Evolutionary conservation across 2,888 invertebrate genomes (phyloP).

Genomic region (Nephrocerus scutellatus): DNA sequence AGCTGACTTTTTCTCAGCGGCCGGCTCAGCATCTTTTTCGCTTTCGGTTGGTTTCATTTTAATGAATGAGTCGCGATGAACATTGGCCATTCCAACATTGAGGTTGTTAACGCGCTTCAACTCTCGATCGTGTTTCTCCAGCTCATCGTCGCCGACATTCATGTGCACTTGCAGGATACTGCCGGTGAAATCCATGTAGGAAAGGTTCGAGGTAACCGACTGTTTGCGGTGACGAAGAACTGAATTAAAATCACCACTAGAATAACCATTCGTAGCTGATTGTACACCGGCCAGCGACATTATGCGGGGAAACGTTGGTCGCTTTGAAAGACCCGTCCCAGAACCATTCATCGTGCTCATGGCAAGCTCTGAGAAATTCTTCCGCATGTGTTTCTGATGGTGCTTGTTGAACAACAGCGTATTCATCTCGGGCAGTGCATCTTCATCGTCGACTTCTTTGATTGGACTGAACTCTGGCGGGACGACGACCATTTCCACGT

Average conservation of each 20-base stretch:
- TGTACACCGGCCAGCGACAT: conserved; percentile 45
- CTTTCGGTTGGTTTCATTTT: conserved; percentile 42
- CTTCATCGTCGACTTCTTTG: conserved; percentile 57
- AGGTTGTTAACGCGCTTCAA: conserved; percentile 43
- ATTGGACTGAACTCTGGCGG: conserved; percentile 60
- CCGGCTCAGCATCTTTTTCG: conserved; percentile 33
- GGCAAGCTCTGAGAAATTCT: conserved; percentile 46
- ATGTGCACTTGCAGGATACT: conserved; percentile 65
- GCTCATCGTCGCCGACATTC: conserved; percentile 49
- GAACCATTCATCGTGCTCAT: conserved; percentile 44
- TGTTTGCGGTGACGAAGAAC: conserved; percentile 54
- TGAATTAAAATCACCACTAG: conserved; percentile 50
- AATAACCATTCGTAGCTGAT: conserved; percentile 37
- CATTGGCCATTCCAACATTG: conserved; percentile 36
- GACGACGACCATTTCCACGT: conserved; percentile 42
- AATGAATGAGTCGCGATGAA: conserved; percentile 43
- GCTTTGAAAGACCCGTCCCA: conserved; percentile 39
- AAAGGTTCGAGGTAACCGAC: conserved; percentile 65
- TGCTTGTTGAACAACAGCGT: conserved; percentile 42
- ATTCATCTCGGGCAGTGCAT: conserved; percentile 46
- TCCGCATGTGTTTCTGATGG: conserved; percentile 39
- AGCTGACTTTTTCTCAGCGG: conserved; percentile 23
- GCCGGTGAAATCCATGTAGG: conserved; percentile 68
- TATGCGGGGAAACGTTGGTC: conserved; percentile 47
- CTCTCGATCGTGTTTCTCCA: conserved; percentile 45